Percentiles rank a stretch among this genome's conserved stretches.
Conservation (phyloP, 2,113 vertebrate species). For the Menura novaehollandiae region DNA sequence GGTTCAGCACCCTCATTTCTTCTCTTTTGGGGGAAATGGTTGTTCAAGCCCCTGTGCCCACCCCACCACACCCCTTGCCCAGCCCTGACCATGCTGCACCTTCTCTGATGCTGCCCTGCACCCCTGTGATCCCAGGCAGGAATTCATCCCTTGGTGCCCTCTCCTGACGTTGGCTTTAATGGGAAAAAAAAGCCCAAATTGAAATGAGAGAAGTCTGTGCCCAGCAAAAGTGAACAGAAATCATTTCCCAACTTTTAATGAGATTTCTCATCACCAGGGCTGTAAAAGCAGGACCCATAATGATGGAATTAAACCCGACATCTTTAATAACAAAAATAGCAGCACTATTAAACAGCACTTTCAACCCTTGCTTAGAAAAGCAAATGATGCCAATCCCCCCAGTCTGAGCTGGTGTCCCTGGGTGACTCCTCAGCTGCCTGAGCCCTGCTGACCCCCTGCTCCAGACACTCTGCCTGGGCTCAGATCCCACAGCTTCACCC, state of each 20-base stretch:
- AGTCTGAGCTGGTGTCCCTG: neutral
- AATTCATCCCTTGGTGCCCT: neutral
- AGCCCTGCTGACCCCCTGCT: neutral
- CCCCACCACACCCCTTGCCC: neutral
- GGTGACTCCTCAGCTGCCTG: neutral
- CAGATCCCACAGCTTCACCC: neutral
- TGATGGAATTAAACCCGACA: neutral
- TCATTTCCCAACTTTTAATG: neutral
- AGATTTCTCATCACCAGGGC: neutral
- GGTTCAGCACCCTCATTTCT: neutral
- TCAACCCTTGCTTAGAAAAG: neutral
- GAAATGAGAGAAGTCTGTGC: neutral
- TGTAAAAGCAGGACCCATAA: neutral
- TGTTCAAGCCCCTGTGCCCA: neutral
- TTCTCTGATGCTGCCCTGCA: neutral
- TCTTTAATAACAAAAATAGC: neutral
- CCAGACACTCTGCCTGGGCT: neutral
- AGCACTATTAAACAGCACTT: neutral
- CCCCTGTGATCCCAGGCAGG: neutral
- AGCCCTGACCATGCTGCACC: neutral
- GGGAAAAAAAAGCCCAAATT: neutral
- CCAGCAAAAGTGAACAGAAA: neutral
- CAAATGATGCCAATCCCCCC: neutral
- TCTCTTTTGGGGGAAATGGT: neutral
- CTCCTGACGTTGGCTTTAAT: fast-evolving